A percentile compares a stretch with the other conserved stretches of the same genome.
Conservation (phyloP, 2,888 invertebrate genomes). For the Lacanobia oleracea region DNA sequence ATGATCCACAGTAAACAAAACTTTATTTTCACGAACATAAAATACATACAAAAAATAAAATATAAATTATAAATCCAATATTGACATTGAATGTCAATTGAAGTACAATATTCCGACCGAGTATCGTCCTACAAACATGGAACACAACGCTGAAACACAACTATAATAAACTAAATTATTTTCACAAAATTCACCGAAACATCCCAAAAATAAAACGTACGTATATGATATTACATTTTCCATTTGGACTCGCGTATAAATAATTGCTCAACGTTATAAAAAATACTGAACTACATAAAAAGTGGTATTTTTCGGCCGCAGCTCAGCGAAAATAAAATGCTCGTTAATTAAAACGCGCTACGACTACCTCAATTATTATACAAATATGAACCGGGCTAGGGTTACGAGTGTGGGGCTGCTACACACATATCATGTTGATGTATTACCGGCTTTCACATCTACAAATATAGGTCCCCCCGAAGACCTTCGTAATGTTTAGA, state of each 20-base stretch:
- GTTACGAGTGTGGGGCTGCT: constrained; percentile 32
- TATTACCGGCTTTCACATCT: neutral
- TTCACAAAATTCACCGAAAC: constrained; percentile 25
- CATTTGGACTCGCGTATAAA: constrained; percentile 35
- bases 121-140: constrained; percentile 10
- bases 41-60: neutral
- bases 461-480: constrained; percentile 12
- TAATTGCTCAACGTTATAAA: constrained; percentile 42
- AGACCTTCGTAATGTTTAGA: constrained; percentile 7
- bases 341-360: constrained; percentile 62
- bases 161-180: constrained; percentile 23
- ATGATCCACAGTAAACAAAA: neutral
- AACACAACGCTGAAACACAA: constrained; percentile 27
- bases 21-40: neutral
- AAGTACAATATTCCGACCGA: neutral
- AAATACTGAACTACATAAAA: constrained; percentile 53
- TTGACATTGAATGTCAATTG: constrained; percentile 26
- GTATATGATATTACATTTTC: constrained; percentile 17
- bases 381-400: constrained; percentile 43
- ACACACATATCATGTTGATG: constrained; percentile 15
- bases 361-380: constrained; percentile 58
- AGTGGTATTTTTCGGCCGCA: constrained; percentile 41
- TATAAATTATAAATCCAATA: neutral
- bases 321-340: constrained; percentile 55
- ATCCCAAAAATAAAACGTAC: constrained; percentile 24